Percentiles rank a stretch among this genome's conserved stretches.
phyloP scores from a whole-genome alignment of 2,888 invertebrate genomes.

The Drosophila anomalipes region DNA sequence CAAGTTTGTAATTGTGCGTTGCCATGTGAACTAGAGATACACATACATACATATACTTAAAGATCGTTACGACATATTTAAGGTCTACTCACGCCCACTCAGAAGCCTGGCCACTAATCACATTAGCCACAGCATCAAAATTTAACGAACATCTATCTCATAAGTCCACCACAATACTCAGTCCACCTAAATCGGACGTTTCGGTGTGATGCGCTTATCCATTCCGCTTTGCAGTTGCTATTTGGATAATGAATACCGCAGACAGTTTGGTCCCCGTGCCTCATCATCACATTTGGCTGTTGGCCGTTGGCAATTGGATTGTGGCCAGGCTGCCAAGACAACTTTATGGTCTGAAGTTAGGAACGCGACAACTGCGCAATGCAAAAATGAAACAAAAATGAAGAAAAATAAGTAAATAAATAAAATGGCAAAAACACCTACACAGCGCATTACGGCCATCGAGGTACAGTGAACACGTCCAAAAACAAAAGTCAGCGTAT shows the following conservation, averaged over 20 bases:
- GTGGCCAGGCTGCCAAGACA: constrained; percentile 69
- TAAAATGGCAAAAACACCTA: constrained; percentile 67
- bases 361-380: constrained; percentile 69
- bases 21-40: background rate
- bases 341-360: constrained; percentile 70
- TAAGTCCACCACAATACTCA: background rate
- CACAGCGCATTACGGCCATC: constrained; percentile 17
- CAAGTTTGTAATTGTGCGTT: background rate
- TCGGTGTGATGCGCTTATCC: constrained; percentile 38
- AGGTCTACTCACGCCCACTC: background rate
- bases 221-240: constrained; percentile 44
- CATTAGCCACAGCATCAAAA: constrained; percentile 24
- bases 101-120: constrained; percentile 23
- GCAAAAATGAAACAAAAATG: constrained; percentile 35
- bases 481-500: constrained; percentile 78
- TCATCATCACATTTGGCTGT: constrained; percentile 12
- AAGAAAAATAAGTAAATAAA: background rate
- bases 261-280: constrained; percentile 46
- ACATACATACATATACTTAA: background rate
- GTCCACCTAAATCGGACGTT: constrained; percentile 14
- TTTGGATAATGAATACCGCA: constrained; percentile 62
- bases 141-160: constrained; percentile 15
- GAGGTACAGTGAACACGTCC: constrained; percentile 45
- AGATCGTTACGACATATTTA: constrained; percentile 2
- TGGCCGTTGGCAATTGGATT: constrained; percentile 74